Percentiles rank a stretch among this genome's conserved stretches.
Conservation (phyloP, 2,797 vertebrate species). For the Phrynocephalus vlangalii region DNA sequence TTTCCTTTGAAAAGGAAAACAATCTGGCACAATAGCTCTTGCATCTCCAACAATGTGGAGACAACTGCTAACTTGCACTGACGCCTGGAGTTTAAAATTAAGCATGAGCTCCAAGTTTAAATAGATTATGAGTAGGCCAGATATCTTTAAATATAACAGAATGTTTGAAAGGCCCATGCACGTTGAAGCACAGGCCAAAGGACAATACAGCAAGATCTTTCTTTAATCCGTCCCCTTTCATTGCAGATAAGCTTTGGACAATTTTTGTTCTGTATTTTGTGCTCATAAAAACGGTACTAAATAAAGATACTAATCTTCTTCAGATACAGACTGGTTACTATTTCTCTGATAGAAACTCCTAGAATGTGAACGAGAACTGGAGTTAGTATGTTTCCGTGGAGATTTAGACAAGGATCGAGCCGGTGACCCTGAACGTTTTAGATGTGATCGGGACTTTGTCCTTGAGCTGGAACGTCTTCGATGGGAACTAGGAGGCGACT, state of each 20-base stretch:
- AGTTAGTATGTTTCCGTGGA: slow-evolving; percentile 68
- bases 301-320: slow-evolving; percentile 47
- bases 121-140: not conserved
- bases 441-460: slow-evolving; percentile 70
- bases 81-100: not conserved
- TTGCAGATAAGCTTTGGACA: slow-evolving; percentile 56
- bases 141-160: slow-evolving; percentile 1
- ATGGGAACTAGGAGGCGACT: slow-evolving; percentile 68
- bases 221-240: slow-evolving; percentile 40
- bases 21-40: not conserved
- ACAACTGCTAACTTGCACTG: not conserved
- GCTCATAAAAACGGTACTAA: slow-evolving; percentile 28
- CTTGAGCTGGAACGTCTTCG: slow-evolving; percentile 68
- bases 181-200: slow-evolving; percentile 4
- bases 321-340: slow-evolving; percentile 65
- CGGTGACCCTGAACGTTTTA: slow-evolving; percentile 68
- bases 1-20: not conserved
- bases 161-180: not conserved
- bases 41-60: too few species aligned
- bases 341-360: slow-evolving; percentile 69
- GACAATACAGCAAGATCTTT: slow-evolving; percentile 11
- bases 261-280: slow-evolving; percentile 59
- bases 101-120: not conserved
- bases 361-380: slow-evolving; percentile 68
- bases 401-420: slow-evolving; percentile 66